These are phyloP conservation scores for Lepidochitona cinerea DNA, from an alignment of 2,888 invertebrate species.

Conservation along the genomic window DNA sequence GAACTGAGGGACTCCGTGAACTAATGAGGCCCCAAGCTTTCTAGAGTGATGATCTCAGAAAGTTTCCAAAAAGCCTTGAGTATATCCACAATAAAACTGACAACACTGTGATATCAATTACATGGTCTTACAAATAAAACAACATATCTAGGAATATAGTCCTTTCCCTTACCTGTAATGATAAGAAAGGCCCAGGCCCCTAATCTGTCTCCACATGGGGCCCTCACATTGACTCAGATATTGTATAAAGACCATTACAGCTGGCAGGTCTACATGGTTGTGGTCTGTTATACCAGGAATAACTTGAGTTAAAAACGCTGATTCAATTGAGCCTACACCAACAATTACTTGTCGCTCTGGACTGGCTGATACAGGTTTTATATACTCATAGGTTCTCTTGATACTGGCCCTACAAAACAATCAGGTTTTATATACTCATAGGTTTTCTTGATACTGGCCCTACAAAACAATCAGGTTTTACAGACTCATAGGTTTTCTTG, in stretches of 20 bases:
- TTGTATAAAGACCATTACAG: constrained; percentile 84
- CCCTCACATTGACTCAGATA: constrained; percentile 92
- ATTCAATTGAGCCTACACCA: constrained; percentile 87
- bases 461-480: too few species aligned
- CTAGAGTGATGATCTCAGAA: too few species aligned
- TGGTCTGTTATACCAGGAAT: constrained; percentile 79
- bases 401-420: constrained; percentile 18
- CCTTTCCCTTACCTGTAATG: constrained; percentile 79
- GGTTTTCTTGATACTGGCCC: too few species aligned
- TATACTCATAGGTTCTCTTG: constrained; percentile 43
- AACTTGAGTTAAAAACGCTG: constrained; percentile 80
- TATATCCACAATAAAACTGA: too few species aligned
- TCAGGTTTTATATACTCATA: too few species aligned
- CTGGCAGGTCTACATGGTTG: constrained; percentile 79
- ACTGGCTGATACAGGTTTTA: constrained; percentile 25
- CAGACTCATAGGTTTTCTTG: too few species aligned
- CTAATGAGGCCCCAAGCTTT: too few species aligned
- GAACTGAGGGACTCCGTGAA: too few species aligned
- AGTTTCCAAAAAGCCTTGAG: too few species aligned
- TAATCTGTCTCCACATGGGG: constrained; percentile 89
- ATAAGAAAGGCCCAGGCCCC: constrained; percentile 90
- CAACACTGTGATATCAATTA: too few species aligned
- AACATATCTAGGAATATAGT: too few species aligned
- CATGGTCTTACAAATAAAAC: too few species aligned
- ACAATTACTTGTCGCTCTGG: constrained; percentile 75